These are phyloP conservation scores for Dinomys branickii DNA, from an alignment of 2,113 vertebrate species.

Conservation along the genomic window DNA sequence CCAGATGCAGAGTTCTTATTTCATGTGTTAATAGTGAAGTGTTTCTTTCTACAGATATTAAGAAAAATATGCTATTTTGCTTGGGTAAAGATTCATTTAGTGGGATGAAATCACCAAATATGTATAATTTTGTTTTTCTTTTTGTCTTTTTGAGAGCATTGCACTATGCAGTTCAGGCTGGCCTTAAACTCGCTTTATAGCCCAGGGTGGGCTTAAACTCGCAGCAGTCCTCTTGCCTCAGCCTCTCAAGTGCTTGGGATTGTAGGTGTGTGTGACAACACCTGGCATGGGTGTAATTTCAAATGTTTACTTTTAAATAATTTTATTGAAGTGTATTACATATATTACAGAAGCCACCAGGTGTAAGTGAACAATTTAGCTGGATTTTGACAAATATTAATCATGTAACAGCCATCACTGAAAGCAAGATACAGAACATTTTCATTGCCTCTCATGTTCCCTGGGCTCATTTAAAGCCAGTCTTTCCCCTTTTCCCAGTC, in stretches of 20 bases:
- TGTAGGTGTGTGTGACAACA: neutral
- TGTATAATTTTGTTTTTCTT: neutral
- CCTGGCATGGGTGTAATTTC: neutral
- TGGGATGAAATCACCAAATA: neutral
- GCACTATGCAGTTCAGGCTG: neutral
- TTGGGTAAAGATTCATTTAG: neutral
- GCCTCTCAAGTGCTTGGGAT: neutral
- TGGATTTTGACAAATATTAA: neutral
- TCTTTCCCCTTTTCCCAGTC: neutral
- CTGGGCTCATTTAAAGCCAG: neutral
- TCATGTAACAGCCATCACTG: neutral
- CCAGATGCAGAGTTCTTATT: neutral
- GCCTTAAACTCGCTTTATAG: neutral
- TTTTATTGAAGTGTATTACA: neutral
- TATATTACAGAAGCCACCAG: neutral
- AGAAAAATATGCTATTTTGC: neutral
- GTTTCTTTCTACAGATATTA: neutral
- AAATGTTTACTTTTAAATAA: neutral
- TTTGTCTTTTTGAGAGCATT: neutral
- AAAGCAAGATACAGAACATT: neutral
- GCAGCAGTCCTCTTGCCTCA: neutral
- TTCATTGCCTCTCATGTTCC: neutral
- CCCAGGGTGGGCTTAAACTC: neutral
- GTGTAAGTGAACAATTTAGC: neutral
- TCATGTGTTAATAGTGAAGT: neutral